Evolutionary conservation across 2,113 vertebrate species (phyloP).

Genomic region (Canis aureus): DNA sequence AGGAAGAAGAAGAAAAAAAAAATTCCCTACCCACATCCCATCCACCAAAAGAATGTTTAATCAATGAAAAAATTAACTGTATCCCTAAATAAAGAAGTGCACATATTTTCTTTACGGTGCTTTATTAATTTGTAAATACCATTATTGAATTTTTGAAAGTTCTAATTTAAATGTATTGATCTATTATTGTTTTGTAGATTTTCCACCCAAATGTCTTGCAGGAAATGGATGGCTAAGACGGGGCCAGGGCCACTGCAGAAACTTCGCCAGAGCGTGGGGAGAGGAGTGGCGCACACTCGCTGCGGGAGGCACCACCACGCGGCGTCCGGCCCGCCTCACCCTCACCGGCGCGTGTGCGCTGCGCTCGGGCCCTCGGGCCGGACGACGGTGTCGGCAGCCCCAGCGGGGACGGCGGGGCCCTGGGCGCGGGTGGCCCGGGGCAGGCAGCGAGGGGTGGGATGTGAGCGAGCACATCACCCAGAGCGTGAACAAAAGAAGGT

Average conservation of each 20-base stretch:
- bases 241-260: not conserved
- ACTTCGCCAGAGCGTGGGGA: not conserved
- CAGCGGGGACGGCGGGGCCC: not conserved
- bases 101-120: constrained; percentile 78
- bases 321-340: too few species aligned
- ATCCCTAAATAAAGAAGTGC: constrained; percentile 79
- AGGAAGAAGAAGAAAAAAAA: not conserved
- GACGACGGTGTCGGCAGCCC: not conserved
- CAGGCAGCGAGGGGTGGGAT: not conserved
- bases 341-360: not conserved
- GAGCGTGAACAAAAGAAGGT: constrained; percentile 16
- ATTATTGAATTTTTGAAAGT: constrained; percentile 83
- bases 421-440: not conserved
- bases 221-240: not conserved
- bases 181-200: constrained; percentile 82
- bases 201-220: constrained; percentile 66
- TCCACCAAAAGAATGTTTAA: constrained; percentile 77
- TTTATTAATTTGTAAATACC: constrained; percentile 85
- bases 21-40: constrained; percentile 53
- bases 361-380: not conserved
- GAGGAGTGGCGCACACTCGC: not conserved
- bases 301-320: too few species aligned
- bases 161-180: constrained; percentile 84
- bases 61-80: constrained; percentile 81
- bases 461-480: not conserved